Base-by-base conservation (phyloP, 2,113 vertebrate genomes). In the Psittacula cyanocephala region DNA sequence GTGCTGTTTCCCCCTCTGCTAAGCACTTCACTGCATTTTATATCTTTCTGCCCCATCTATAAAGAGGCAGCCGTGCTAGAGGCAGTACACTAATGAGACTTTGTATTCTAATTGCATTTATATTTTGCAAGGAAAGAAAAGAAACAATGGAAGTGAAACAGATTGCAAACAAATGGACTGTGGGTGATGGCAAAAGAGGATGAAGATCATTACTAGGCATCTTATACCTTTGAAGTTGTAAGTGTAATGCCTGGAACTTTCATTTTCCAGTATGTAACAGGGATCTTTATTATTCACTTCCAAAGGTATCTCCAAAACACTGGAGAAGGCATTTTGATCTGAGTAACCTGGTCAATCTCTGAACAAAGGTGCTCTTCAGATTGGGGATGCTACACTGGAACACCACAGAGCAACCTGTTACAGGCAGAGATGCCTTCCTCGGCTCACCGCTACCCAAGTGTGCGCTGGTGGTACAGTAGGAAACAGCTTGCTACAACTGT, bases 321-420 rank as follows among this genome's bases (percentile, higher is more conserved):
- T 23, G 31, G 31, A 74, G 68, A 70, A 70, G 0, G 3, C 37
- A 24, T 16, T 86, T 53, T 29, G 18, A 72, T 39, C 13, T 2
- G 22, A 9, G 23, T 7, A 37, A 3, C 6, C 3, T 5, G 28
- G 19, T 8, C 18, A 62, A 27, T 4, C 39, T 46, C 11, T 0
- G 12, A 13, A 4, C 43, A 33, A 31, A 57, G 46, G 33, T 35
- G 62, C 23, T 43, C 28, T 46, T 41, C 11, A 5, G 75, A 28
- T 24, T 11, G 39, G 49, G 72, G 86, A 39, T 67, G 69, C 35
- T 46, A 4, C 7, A 57, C 31, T 8, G 43, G 71, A 55, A 82
- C 47, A 6, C 39, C 1, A 1, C 0, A 1, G 37, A 55, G 33
- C 11, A 49, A 46, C 50, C 76, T 41, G 37, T 6, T 5, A 13